Percentiles rank a stretch among this genome's conserved stretches.
phyloP scores from a whole-genome alignment of 2,888 invertebrate species.

The Torymus texanus region DNA sequence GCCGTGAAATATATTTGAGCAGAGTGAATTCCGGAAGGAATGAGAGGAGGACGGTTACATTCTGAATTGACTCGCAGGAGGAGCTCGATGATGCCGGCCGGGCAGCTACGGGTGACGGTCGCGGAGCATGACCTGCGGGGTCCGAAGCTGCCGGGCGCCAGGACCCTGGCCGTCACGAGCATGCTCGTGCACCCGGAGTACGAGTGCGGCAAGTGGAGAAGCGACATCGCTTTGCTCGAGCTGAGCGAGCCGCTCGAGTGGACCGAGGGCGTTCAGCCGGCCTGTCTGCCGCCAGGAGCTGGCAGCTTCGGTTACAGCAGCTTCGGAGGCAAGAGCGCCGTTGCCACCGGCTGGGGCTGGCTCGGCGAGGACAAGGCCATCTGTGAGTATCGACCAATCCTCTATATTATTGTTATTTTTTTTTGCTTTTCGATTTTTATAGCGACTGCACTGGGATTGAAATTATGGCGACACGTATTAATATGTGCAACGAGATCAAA shows the following conservation, averaged over 20 bases:
- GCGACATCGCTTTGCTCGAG: constrained; percentile 86
- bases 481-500: no score
- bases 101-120: constrained; percentile 82
- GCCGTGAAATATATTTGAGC: background rate
- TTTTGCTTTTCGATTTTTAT: no score
- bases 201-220: constrained; percentile 79
- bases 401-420: no score
- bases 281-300: constrained; percentile 82
- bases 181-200: constrained; percentile 87
- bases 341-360: constrained; percentile 92
- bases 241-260: constrained; percentile 81
- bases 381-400: constrained; percentile 74
- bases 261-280: constrained; percentile 84
- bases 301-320: constrained; percentile 75
- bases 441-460: no score
- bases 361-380: constrained; percentile 83
- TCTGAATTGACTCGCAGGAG: constrained; percentile 76
- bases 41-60: no score
- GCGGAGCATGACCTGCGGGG: constrained; percentile 84
- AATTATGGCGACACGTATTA: no score
- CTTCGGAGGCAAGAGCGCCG: constrained; percentile 79
- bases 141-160: constrained; percentile 76
- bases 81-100: constrained; percentile 79
- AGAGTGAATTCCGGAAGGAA: no score
- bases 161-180: constrained; percentile 75